Evolutionary conservation across 2,113 vertebrate species (phyloP).

Genomic region (Todiramphus chloris): DNA sequence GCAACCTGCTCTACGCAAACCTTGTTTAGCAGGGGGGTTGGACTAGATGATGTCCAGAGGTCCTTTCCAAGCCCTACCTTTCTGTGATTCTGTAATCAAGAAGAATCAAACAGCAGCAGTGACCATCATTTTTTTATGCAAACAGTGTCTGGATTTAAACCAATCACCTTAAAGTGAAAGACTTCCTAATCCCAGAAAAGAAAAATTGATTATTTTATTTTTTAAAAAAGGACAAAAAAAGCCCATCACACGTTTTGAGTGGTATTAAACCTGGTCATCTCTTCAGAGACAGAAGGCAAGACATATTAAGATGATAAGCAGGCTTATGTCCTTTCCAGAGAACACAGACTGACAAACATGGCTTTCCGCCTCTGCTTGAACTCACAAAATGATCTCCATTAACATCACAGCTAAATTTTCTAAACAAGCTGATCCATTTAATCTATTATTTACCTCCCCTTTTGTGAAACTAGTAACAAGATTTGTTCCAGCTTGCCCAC

Average conservation of each 20-base stretch:
- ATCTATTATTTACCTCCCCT: not conserved
- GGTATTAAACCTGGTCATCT: not conserved
- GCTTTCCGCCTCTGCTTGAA: not conserved
- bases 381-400: not conserved
- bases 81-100: not conserved
- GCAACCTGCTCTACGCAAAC: too few species aligned
- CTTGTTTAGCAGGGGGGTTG: too few species aligned
- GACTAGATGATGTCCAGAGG: too few species aligned
- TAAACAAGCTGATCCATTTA: not conserved
- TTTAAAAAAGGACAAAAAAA: accelerated
- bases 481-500: not conserved
- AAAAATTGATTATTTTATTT: not conserved
- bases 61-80: too few species aligned
- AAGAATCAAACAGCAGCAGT: not conserved
- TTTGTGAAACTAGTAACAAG: not conserved
- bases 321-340: not conserved
- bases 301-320: not conserved
- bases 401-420: not conserved
- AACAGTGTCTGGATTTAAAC: not conserved
- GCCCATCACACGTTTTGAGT: not conserved
- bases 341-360: not conserved
- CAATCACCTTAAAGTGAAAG: not conserved
- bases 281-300: not conserved
- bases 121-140: not conserved
- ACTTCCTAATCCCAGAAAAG: not conserved